A percentile compares a stretch with the other conserved stretches of the same genome.
Conservation (phyloP, 2,797 vertebrate genomes). For the Manis pentadactyla region DNA sequence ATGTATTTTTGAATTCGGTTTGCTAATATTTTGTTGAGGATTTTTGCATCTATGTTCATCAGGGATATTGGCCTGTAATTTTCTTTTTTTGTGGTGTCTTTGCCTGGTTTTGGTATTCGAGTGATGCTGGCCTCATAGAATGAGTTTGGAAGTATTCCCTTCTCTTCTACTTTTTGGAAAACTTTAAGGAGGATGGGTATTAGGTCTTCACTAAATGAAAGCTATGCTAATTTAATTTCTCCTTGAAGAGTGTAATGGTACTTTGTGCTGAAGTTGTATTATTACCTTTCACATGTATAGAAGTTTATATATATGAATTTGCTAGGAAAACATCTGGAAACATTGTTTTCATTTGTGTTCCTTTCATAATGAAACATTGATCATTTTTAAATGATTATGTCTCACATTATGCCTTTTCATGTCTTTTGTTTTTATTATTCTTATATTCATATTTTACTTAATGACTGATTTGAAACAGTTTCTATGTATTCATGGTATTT, state of each 20-base stretch:
- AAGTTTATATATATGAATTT: not conserved
- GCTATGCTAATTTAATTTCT: not conserved
- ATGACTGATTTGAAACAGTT: not conserved
- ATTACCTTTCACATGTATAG: not conserved
- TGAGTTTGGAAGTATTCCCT: too few species aligned
- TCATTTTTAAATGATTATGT: not conserved
- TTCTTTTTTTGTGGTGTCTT: too few species aligned
- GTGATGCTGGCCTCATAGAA: too few species aligned
- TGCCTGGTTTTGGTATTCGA: too few species aligned
- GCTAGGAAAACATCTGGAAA: not conserved
- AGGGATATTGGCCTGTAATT: too few species aligned
- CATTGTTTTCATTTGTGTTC: not conserved
- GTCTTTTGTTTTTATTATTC: conserved; percentile 18
- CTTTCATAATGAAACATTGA: not conserved
- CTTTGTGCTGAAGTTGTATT: not conserved
- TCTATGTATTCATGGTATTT: not conserved
- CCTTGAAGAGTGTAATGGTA: not conserved
- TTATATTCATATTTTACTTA: not conserved
- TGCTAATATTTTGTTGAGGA: too few species aligned
- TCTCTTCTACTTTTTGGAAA: too few species aligned
- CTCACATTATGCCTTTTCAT: not conserved
- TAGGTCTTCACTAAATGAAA: not conserved
- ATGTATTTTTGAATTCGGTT: too few species aligned
- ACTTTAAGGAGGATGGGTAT: too few species aligned
- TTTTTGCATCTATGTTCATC: too few species aligned